Evolutionary conservation across 2,113 vertebrate genomes (phyloP).

Genomic region (Acrocephalus kingi): DNA sequence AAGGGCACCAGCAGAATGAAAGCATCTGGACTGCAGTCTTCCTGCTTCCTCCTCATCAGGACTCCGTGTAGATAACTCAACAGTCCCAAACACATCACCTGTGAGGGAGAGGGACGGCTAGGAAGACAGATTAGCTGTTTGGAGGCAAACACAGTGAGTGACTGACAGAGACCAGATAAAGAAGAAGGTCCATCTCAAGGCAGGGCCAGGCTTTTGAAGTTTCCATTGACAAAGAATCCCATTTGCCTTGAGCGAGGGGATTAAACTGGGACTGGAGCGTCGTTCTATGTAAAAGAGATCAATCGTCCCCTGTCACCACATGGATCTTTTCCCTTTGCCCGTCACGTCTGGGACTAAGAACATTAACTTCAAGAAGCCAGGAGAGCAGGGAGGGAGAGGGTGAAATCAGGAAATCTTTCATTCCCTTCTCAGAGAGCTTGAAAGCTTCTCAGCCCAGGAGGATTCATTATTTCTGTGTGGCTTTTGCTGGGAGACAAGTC

Average conservation of each 20-base stretch:
- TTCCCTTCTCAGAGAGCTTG: constrained; percentile 59
- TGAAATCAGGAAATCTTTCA: constrained; percentile 64
- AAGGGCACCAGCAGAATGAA: neutral
- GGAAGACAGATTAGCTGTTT: constrained; percentile 67
- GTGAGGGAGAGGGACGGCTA: neutral
- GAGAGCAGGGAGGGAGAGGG: constrained; percentile 46
- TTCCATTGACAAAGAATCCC: constrained; percentile 74
- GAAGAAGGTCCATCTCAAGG: constrained; percentile 52
- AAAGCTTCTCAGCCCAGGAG: constrained; percentile 57
- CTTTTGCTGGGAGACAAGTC: constrained; percentile 55
- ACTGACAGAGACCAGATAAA: constrained; percentile 68
- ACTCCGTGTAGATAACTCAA: constrained; percentile 34
- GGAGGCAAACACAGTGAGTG: constrained; percentile 45
- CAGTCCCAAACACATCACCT: neutral
- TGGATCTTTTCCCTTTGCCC: constrained; percentile 60
- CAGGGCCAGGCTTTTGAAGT: constrained; percentile 63
- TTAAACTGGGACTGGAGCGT: constrained; percentile 63
- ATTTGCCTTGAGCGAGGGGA: constrained; percentile 69
- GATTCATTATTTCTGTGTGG: constrained; percentile 64
- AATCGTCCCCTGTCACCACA: constrained; percentile 62
- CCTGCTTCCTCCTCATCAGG: neutral
- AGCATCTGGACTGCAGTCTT: neutral
- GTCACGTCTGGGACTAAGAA: constrained; percentile 52
- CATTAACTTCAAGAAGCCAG: constrained; percentile 69
- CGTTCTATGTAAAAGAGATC: constrained; percentile 67